phyloP scores from a whole-genome alignment of 2,888 invertebrate genomes.

The Elgonia sp. region DNA sequence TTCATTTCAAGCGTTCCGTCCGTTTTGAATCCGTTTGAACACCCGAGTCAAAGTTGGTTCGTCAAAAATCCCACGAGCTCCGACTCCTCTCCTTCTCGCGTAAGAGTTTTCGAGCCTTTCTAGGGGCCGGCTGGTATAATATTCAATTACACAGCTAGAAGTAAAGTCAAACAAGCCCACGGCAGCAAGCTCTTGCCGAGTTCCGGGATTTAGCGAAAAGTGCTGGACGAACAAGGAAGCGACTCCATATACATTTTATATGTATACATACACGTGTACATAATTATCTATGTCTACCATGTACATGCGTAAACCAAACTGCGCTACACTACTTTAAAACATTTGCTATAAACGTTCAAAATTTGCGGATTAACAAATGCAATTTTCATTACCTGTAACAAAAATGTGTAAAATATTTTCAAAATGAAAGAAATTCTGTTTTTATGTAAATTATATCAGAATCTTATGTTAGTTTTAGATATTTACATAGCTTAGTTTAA shows the following conservation, averaged over 20 bases:
- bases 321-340: constrained; percentile 37
- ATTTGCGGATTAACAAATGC: constrained; percentile 29
- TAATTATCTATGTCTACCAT: constrained; percentile 26
- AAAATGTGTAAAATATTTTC: too few relatives aligned
- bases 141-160: constrained; percentile 86
- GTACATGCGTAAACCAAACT: constrained; percentile 51
- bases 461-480: too few relatives aligned
- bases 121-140: constrained; percentile 85
- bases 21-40: constrained; percentile 44
- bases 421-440: too few relatives aligned
- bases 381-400: neutral
- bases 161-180: constrained; percentile 86
- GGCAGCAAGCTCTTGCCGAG: constrained; percentile 80
- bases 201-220: constrained; percentile 72
- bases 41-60: constrained; percentile 52
- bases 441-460: too few relatives aligned
- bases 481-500: too few relatives aligned
- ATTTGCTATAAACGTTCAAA: constrained; percentile 31
- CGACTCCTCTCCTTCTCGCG: constrained; percentile 78
- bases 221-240: constrained; percentile 76
- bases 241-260: constrained; percentile 69
- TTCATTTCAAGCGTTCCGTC: constrained; percentile 35
- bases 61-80: constrained; percentile 71
- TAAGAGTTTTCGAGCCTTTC: constrained; percentile 86
- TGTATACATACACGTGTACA: constrained; percentile 42